Conservation (phyloP, 2,113 vertebrate species). For the Erinaceus europaeus region DNA sequence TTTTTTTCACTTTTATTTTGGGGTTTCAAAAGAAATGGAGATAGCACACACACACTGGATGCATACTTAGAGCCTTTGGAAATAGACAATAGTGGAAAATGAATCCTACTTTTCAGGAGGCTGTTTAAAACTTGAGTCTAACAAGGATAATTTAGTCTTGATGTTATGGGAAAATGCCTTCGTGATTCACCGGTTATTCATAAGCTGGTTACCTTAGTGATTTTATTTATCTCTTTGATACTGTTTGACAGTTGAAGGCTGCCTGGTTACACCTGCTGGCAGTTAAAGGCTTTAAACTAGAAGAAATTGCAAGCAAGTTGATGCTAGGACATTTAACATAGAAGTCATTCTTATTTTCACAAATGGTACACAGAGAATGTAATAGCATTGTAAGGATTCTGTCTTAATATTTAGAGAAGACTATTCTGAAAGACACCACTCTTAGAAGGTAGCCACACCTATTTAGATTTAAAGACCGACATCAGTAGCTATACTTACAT, state of each 20-base stretch:
- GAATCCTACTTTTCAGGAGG: conserved; percentile 46
- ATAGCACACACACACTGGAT: background rate
- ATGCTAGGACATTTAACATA: conserved; percentile 6
- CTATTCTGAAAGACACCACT: background rate
- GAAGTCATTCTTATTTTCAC: background rate
- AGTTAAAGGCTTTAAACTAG: background rate
- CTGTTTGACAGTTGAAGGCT: conserved; percentile 42
- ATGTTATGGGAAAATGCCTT: conserved; percentile 44
- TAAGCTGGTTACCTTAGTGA: conserved; percentile 59
- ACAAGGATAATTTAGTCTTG: conserved; percentile 56
- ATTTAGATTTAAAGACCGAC: background rate
- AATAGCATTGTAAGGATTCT: background rate
- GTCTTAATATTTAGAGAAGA: conserved; percentile 2
- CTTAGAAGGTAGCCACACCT: background rate
- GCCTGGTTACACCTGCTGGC: conserved; percentile 34
- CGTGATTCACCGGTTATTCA: conserved; percentile 33
- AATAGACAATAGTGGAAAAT: conserved; percentile 59
- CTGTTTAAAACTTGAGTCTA: conserved; percentile 42
- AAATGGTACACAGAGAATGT: background rate
- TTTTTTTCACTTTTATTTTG: conserved; percentile 38
- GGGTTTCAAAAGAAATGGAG: conserved; percentile 9
- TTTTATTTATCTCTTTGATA: conserved; percentile 55
- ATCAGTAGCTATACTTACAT: no score
- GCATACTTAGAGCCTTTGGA: conserved; percentile 31
- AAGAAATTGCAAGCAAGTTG: conserved; percentile 7